A percentile compares a stretch with the other conserved stretches of the same genome.
These are phyloP conservation scores for Dioctria linearis DNA, from an alignment of 2,888 invertebrate species.

Conservation along the genomic window DNA sequence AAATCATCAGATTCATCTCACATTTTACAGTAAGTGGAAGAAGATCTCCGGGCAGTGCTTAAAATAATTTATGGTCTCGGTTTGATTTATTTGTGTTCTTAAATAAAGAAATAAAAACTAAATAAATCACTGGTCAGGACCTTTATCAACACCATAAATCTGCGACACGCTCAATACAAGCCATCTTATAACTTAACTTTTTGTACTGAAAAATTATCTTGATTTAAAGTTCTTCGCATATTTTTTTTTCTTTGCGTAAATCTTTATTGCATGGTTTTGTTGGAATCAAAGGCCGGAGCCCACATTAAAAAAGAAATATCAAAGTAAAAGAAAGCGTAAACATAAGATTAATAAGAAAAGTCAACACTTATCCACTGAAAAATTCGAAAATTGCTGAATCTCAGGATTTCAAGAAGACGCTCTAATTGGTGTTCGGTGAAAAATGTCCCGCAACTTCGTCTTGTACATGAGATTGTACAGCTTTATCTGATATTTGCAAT, in stretches of 20 bases:
- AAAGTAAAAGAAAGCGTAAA: background rate
- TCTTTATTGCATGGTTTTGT: slow-evolving; percentile 1
- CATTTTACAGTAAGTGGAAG: slow-evolving; percentile 26
- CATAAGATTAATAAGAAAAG: background rate
- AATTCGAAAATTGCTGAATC: background rate
- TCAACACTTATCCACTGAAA: background rate
- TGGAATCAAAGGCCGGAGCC: slow-evolving; percentile 7
- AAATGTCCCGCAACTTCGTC: background rate
- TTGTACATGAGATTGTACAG: no score
- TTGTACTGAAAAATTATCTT: slow-evolving; percentile 16
- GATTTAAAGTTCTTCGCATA: slow-evolving; percentile 2
- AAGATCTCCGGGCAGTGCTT: slow-evolving; percentile 27
- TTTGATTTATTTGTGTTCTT: slow-evolving; percentile 8
- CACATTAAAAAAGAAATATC: background rate
- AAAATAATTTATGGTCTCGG: slow-evolving; percentile 22
- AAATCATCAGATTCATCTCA: background rate
- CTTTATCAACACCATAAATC: slow-evolving; percentile 41
- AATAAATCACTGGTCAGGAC: slow-evolving; percentile 22
- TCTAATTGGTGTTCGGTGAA: background rate
- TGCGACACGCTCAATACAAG: background rate
- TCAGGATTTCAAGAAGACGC: background rate
- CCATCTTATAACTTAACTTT: background rate
- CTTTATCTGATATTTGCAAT: background rate
- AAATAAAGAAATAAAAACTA: slow-evolving; percentile 35
- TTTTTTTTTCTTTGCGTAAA: background rate